These are phyloP conservation scores for Oreochromis spilurus DNA, from an alignment of 2,113 vertebrate genomes.

Conservation along the genomic window DNA sequence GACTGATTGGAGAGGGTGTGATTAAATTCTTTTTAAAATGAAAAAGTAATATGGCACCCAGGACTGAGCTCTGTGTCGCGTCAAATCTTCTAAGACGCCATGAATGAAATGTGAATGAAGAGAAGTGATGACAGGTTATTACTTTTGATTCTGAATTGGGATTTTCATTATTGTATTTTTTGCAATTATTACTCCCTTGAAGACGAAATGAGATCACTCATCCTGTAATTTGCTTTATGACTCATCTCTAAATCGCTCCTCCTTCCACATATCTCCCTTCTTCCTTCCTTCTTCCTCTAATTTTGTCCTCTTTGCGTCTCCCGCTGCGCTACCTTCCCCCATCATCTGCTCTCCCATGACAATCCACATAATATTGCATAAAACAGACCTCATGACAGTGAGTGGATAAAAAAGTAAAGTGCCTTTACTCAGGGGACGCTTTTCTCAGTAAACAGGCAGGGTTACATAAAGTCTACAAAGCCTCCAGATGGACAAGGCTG, in stretches of 20 bases:
- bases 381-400: background rate
- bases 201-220: background rate
- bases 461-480: slow-evolving; percentile 35
- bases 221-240: background rate
- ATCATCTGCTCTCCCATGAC: background rate
- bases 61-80: background rate
- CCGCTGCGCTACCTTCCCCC: background rate
- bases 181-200: background rate
- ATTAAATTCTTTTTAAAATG: slow-evolving; percentile 17
- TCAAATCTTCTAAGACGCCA: background rate
- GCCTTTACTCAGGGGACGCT: slow-evolving; percentile 14
- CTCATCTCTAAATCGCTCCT: background rate
- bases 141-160: background rate
- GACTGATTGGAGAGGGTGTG: background rate
- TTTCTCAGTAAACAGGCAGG: slow-evolving; percentile 16
- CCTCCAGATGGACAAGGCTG: slow-evolving; percentile 31
- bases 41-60: background rate
- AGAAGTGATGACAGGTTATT: background rate
- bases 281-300: background rate
- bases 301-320: background rate
- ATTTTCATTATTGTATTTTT: background rate
- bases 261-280: background rate
- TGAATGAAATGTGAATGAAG: background rate
- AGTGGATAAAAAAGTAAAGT: slow-evolving; percentile 3
- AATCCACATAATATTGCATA: background rate